phyloP scores from a whole-genome alignment of 2,113 vertebrate species.

The Climacteris rufus region DNA sequence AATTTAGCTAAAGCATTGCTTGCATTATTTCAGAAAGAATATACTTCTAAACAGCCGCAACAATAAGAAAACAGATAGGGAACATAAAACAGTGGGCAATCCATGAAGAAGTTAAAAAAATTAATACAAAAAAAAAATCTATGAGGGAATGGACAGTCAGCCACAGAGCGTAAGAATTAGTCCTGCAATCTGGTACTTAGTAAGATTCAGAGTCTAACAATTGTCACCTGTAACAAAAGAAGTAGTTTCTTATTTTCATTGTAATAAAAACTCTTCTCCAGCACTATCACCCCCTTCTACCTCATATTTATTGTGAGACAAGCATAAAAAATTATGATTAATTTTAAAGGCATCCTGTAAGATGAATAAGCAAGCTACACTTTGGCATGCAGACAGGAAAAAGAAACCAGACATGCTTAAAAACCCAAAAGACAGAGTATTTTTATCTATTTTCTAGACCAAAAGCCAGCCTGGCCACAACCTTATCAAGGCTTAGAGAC shows the following conservation, averaged over 20 bases:
- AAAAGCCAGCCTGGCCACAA: conserved; percentile 4
- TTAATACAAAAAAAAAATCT: background rate
- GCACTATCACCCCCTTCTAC: background rate
- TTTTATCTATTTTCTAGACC: conserved; percentile 53
- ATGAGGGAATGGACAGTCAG: background rate
- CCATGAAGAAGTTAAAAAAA: background rate
- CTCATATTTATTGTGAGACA: conserved; percentile 38
- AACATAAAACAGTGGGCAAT: background rate
- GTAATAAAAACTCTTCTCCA: background rate
- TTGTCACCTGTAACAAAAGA: background rate
- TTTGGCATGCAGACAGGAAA: conserved; percentile 21
- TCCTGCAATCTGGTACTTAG: background rate
- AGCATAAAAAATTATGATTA: conserved; percentile 39
- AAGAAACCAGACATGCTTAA: conserved; percentile 54
- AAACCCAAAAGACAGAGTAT: background rate
- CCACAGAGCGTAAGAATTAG: background rate
- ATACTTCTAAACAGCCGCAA: background rate
- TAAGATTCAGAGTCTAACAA: background rate
- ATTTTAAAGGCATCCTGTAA: conserved; percentile 41
- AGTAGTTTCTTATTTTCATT: conserved; percentile 27
- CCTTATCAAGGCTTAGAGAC: conserved; percentile 61
- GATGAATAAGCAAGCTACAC: conserved; percentile 31
- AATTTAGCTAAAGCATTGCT: background rate
- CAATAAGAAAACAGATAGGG: background rate
- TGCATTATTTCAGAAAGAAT: background rate